A percentile compares a stretch with the other conserved stretches of the same genome.
Conservation (phyloP, 2,113 vertebrate species). For the Chloroceryle aenea region DNA sequence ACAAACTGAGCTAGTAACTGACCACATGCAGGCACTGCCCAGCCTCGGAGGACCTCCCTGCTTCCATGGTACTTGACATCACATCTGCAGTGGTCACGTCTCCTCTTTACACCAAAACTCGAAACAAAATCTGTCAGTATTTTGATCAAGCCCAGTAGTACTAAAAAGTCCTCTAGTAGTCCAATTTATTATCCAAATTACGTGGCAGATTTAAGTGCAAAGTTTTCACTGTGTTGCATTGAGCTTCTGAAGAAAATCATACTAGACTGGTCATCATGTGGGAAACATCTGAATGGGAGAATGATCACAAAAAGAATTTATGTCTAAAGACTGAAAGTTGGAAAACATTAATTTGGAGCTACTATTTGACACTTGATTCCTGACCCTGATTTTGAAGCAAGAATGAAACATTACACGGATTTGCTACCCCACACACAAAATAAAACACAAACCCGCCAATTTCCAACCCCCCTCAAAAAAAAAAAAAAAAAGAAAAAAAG, state of each 20-base stretch:
- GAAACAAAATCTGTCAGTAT: background rate
- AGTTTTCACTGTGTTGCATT: background rate
- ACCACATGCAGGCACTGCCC: fast-evolving
- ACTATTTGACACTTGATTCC: background rate
- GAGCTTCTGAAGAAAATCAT: background rate
- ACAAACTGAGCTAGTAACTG: background rate
- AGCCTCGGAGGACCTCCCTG: background rate
- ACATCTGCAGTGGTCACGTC: background rate
- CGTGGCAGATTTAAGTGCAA: background rate
- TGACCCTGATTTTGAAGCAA: background rate
- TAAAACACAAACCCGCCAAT: background rate
- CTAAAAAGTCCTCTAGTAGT: background rate
- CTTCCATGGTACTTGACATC: fast-evolving
- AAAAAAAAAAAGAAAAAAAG: too few relatives aligned
- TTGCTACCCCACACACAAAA: background rate
- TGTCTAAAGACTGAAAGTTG: background rate
- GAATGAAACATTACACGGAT: background rate
- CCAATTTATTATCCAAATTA: background rate
- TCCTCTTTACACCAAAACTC: background rate
- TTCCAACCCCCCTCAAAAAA: background rate
- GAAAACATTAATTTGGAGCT: background rate
- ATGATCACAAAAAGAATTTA: background rate
- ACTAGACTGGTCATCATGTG: background rate
- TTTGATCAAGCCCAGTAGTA: background rate
- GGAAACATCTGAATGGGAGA: background rate